Evolutionary conservation across 2,113 vertebrate species (phyloP).

Genomic region (Dasyurus viverrinus): DNA sequence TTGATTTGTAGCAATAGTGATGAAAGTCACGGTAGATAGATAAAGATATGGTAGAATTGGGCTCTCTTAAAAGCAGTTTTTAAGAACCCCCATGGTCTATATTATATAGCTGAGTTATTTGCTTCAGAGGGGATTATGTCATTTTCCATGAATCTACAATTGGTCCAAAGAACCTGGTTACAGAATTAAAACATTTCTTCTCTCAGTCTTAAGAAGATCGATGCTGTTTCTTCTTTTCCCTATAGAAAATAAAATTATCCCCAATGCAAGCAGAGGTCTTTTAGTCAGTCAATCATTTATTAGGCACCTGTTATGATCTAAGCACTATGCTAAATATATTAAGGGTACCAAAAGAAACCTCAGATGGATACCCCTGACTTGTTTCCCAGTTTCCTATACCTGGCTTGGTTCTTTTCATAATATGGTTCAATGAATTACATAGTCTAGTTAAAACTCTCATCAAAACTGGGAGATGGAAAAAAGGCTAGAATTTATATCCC

Average conservation of each 20-base stretch:
- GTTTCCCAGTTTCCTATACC: neutral
- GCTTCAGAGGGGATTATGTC: neutral
- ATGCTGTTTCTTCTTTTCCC: neutral
- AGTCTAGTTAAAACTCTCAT: neutral
- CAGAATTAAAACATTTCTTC: slow-evolving; percentile 20
- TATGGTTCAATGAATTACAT: neutral
- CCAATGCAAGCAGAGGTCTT: neutral
- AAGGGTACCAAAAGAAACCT: neutral
- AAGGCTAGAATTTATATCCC: neutral
- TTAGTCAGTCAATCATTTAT: neutral
- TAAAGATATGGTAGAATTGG: slow-evolving; percentile 45
- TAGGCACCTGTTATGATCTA: neutral
- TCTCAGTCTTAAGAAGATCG: neutral
- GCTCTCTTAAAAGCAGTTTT: slow-evolving; percentile 50
- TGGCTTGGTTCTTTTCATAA: neutral
- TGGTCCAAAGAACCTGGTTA: neutral
- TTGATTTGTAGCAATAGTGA: slow-evolving; percentile 44
- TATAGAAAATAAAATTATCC: neutral
- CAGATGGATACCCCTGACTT: neutral
- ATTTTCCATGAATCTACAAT: neutral
- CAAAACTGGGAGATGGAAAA: neutral
- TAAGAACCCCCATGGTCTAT: slow-evolving; percentile 7
- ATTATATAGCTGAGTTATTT: neutral
- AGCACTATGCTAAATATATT: neutral
- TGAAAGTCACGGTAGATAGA: slow-evolving; percentile 5